These are phyloP conservation scores for Protobothrops flavoviridis DNA, from an alignment of 2,113 vertebrate species.

Conservation along the genomic window DNA sequence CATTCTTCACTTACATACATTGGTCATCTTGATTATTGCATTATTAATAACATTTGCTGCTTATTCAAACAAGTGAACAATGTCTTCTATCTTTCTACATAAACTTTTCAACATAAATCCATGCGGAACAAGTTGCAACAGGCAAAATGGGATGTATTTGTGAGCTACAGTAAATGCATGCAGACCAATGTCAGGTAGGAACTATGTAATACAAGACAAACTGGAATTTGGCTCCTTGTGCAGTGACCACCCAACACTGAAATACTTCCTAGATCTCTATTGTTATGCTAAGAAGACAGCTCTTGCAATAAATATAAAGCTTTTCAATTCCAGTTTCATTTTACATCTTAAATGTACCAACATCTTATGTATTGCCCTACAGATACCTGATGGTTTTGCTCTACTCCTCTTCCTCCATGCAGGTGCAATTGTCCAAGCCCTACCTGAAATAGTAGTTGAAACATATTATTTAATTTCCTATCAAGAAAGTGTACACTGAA, in stretches of 20 bases:
- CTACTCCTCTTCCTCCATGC: conserved; percentile 94
- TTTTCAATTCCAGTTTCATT: neutral
- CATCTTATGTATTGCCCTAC: neutral
- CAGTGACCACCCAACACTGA: conserved; percentile 7
- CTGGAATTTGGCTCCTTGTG: neutral
- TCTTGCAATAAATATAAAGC: neutral
- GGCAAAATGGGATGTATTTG: neutral
- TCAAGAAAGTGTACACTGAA: neutral
- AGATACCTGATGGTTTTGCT: conserved; percentile 94
- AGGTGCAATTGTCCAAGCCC: conserved; percentile 95
- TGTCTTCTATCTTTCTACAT: neutral
- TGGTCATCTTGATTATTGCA: neutral
- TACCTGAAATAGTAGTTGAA: conserved; percentile 73
- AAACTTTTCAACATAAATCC: neutral
- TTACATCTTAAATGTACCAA: neutral
- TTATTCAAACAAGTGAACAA: neutral
- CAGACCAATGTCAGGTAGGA: accelerated
- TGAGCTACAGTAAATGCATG: neutral
- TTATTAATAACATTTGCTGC: neutral
- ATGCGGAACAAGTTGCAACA: neutral
- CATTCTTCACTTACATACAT: neutral
- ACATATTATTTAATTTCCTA: neutral
- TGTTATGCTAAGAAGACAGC: neutral
- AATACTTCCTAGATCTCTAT: neutral
- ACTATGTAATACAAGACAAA: neutral